Percentiles rank a stretch among this genome's conserved stretches.
phyloP scores from a whole-genome alignment of 2,888 invertebrate genomes.

The Melinaea marsaeus region DNA sequence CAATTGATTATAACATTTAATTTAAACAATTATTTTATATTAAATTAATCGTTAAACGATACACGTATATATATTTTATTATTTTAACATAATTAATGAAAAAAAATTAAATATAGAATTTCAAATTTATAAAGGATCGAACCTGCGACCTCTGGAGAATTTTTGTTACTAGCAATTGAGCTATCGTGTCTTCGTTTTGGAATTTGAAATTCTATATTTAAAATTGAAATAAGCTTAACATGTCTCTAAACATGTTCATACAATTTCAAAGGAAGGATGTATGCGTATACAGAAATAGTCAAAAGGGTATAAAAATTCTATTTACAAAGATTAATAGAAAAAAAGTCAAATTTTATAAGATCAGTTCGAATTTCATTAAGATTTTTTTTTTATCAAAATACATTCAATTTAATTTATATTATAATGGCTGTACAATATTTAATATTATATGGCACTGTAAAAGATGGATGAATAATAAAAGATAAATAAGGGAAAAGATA shows the following conservation, averaged over 20 bases:
- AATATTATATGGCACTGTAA: slow-evolving; percentile 41
- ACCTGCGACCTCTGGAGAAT: too few relatives aligned
- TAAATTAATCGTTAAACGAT: slow-evolving; percentile 53
- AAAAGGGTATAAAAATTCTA: background rate
- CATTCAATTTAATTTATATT: slow-evolving; percentile 20
- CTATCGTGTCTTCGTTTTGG: too few relatives aligned
- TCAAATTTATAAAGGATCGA: too few relatives aligned
- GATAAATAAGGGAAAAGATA: slow-evolving; percentile 23
- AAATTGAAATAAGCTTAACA: too few relatives aligned
- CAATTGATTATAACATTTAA: slow-evolving; percentile 35
- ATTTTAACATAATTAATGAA: background rate
- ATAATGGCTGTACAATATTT: slow-evolving; percentile 4
- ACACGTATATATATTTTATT: slow-evolving; percentile 28
- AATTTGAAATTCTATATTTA: too few relatives aligned
- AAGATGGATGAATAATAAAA: slow-evolving; percentile 23
- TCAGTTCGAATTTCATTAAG: slow-evolving; percentile 12
- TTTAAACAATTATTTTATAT: slow-evolving; percentile 33
- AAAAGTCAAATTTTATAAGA: slow-evolving; percentile 24
- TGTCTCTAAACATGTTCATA: too few relatives aligned
- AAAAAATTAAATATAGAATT: too few relatives aligned
- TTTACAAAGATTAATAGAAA: slow-evolving; percentile 11
- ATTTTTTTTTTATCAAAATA: slow-evolving; percentile 28
- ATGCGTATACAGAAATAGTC: background rate
- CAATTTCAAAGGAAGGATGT: too few relatives aligned
- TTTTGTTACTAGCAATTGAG: too few relatives aligned